phyloP scores from a whole-genome alignment of 2,113 vertebrate genomes.

The Dicaeum eximium region DNA sequence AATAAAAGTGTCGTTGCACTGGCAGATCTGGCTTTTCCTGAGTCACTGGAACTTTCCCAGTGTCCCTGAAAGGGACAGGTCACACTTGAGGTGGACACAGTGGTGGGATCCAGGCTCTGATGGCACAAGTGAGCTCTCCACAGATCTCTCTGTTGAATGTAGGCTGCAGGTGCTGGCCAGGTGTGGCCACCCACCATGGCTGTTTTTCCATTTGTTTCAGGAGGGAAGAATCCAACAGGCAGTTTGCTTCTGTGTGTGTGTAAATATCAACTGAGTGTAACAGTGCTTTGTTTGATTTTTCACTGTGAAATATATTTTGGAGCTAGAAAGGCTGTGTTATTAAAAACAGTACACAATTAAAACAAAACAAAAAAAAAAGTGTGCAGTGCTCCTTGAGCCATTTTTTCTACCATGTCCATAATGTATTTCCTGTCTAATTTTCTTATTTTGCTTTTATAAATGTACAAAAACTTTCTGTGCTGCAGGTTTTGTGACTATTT shows the following conservation, averaged over 20 bases:
- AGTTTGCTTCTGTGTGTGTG: constrained; percentile 25
- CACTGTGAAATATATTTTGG: constrained; percentile 62
- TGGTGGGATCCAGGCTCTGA: not conserved
- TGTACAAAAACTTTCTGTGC: not conserved
- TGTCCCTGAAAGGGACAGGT: not conserved
- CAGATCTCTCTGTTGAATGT: constrained; percentile 21
- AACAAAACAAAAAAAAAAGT: not conserved
- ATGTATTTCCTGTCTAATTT: not conserved
- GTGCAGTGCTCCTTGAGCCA: constrained; percentile 29
- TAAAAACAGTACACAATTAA: constrained; percentile 19
- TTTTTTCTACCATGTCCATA: not conserved
- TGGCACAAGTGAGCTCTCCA: not conserved
- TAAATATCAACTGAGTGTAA: constrained; percentile 39
- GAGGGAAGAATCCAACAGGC: not conserved
- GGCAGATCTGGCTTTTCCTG: not conserved
- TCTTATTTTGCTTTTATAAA: not conserved
- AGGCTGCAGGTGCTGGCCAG: not conserved
- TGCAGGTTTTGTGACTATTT: constrained; percentile 3
- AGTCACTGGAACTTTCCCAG: not conserved
- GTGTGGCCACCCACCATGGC: not conserved
- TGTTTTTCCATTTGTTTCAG: not conserved
- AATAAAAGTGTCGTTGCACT: not conserved
- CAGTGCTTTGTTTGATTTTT: constrained; percentile 28
- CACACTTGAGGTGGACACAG: not conserved
- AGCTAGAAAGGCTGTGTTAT: constrained; percentile 40